Evolutionary conservation across 2,888 invertebrate genomes (phyloP).

Genomic region (Scotopteryx bipunctaria): DNA sequence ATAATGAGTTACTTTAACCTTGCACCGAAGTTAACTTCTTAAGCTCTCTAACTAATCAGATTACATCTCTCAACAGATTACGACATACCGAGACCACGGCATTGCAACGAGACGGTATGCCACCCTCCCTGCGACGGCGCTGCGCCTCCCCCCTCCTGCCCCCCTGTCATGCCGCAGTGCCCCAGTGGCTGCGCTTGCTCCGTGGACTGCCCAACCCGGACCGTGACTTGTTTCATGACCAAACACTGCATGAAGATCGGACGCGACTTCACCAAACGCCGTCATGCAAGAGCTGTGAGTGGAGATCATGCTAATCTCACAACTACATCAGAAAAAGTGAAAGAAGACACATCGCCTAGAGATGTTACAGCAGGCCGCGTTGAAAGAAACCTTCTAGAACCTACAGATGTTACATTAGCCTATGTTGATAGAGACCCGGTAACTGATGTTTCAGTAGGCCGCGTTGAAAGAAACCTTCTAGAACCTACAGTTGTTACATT

Average conservation of each 20-base stretch:
- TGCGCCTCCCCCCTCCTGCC: slow-evolving; percentile 49
- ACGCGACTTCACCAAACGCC: slow-evolving; percentile 31
- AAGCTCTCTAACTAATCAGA: neutral
- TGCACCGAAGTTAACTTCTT: neutral
- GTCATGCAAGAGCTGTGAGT: neutral
- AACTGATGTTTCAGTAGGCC: neutral
- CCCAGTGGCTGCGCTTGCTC: slow-evolving; percentile 50
- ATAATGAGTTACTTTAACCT: too few species aligned
- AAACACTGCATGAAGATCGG: slow-evolving; percentile 40
- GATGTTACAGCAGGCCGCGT: neutral
- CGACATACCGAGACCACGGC: neutral
- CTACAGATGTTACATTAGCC: neutral
- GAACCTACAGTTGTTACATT: neutral
- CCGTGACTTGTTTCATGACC: slow-evolving; percentile 46
- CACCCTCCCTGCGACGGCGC: slow-evolving; percentile 45
- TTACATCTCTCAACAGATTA: neutral
- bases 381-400: neutral
- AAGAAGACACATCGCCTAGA: too few species aligned
- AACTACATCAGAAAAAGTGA: too few species aligned
- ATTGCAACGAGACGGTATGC: slow-evolving; percentile 49
- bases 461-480: neutral
- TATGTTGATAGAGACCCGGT: too few species aligned
- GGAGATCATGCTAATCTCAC: too few species aligned
- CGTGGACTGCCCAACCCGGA: slow-evolving; percentile 38
- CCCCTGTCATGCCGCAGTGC: slow-evolving; percentile 43